Evolutionary conservation across 1,140 invertebrate genomes (phyloP), one percentile per base, ranked within the genome.

Genomic region (Scaptomyza montana): DNA sequence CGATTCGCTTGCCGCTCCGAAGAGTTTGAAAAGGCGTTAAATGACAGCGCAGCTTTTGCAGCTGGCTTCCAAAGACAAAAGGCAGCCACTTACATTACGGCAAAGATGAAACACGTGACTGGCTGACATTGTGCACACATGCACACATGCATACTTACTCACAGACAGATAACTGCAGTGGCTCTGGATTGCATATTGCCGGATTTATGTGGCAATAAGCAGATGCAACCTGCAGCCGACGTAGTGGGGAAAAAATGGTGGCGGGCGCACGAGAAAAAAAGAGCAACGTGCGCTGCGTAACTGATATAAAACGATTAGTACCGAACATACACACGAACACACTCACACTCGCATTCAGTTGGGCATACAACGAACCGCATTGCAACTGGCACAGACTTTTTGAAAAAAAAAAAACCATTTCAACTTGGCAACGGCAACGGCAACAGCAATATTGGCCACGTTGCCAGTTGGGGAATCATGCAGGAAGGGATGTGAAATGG

Each of bases 201-300:
- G 82, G 84, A 87, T 87, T 87, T 87, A 87, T 89, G 79, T 84
- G 84, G 84, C 84, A 89, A 87, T 87, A 87, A 89, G 84, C 77
- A 89, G 85, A 87, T 87, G 84, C 69, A 89, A 84, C 81, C 71
- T 75, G 70, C 82, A 61, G 53, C 65, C 49, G 56, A n/a, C 54
- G 49, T 21, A 19, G 47, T 28, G 54, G 19, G n/a, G 78, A 73
- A 69, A 77, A 49, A 62, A 75, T 68, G 60, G 62, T 49, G 59
- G 49, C 41, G 25, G 59, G 49, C 41, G 25, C 60, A 70, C 54
- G 60, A 64, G 33, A 49, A 53, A 76, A 53, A 53, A 76, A 56
- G 62, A 39, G 45, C 69, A 72, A 87, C 82, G 84, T 89, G 82
- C 79, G 56, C 50, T 69, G 82, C 76, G 84, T 87, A 82, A 89